Evolutionary conservation across 2,888 invertebrate genomes (phyloP).

Genomic region (Ochropleura plecta): DNA sequence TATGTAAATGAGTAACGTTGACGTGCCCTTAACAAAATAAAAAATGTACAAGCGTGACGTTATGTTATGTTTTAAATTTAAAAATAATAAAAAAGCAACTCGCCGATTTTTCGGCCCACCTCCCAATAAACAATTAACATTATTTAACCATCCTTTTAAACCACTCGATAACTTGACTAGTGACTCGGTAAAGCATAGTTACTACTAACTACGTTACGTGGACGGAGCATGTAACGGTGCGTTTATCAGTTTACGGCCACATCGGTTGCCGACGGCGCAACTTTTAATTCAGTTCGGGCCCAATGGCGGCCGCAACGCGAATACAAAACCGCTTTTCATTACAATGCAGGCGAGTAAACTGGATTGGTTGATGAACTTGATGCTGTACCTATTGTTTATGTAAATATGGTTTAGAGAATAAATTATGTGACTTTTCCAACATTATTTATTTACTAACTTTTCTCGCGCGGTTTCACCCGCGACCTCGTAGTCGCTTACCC

Average conservation of each 20-base stretch:
- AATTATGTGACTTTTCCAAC: not conserved
- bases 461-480: too few relatives aligned
- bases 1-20: too few relatives aligned
- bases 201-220: conserved; percentile 58
- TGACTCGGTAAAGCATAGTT: conserved; percentile 52
- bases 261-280: conserved; percentile 56
- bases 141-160: conserved; percentile 43
- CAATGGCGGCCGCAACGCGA: conserved; percentile 54
- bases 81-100: not conserved
- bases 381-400: conserved; percentile 16
- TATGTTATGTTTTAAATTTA: not conserved
- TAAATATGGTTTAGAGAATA: not conserved
- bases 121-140: conserved; percentile 27
- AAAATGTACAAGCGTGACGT: not conserved
- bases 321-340: conserved; percentile 66
- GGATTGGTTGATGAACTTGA: conserved; percentile 45
- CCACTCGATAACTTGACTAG: conserved; percentile 37
- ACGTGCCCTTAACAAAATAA: too few relatives aligned
- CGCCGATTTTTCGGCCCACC: not conserved
- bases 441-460: too few relatives aligned
- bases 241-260: conserved; percentile 61
- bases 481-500: too few relatives aligned
- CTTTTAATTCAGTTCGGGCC: conserved; percentile 65
- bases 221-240: conserved; percentile 56
- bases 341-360: conserved; percentile 60